These are phyloP conservation scores for Yponomeuta malinellus DNA, from an alignment of 2,888 invertebrate species.

Conservation along the genomic window DNA sequence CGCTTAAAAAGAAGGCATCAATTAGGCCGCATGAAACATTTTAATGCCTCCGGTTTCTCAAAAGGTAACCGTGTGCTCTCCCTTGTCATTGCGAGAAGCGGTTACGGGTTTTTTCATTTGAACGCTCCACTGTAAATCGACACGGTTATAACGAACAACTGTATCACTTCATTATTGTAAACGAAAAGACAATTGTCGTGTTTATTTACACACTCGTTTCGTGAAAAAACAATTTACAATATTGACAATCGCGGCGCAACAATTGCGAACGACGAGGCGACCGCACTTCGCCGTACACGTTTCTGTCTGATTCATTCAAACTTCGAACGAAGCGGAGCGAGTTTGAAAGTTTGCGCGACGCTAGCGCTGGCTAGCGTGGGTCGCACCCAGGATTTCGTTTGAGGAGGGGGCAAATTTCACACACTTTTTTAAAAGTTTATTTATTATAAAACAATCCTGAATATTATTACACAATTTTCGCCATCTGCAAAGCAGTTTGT, in stretches of 20 bases:
- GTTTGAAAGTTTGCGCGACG: constrained; percentile 16
- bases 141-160: constrained; percentile 68
- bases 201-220: constrained; percentile 73
- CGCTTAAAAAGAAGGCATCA: constrained; percentile 57
- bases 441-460: too few species aligned
- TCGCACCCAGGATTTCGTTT: neutral
- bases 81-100: constrained; percentile 74
- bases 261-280: constrained; percentile 74
- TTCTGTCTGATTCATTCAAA: constrained; percentile 40
- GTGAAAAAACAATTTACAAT: constrained; percentile 43
- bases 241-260: constrained; percentile 67
- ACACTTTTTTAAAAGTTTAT: neutral
- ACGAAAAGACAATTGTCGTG: constrained; percentile 66
- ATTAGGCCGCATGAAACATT: constrained; percentile 72
- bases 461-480: too few species aligned
- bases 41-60: constrained; percentile 73
- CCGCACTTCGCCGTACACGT: constrained; percentile 75
- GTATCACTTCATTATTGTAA: constrained; percentile 62
- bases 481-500: too few species aligned
- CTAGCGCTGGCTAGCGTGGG: constrained; percentile 13
- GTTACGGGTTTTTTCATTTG: constrained; percentile 58
- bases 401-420: neutral
- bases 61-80: constrained; percentile 72
- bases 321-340: constrained; percentile 8
- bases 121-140: constrained; percentile 59